Evolutionary conservation across 2,113 vertebrate species (phyloP).

Genomic region (Lutjanus erythropterus): DNA sequence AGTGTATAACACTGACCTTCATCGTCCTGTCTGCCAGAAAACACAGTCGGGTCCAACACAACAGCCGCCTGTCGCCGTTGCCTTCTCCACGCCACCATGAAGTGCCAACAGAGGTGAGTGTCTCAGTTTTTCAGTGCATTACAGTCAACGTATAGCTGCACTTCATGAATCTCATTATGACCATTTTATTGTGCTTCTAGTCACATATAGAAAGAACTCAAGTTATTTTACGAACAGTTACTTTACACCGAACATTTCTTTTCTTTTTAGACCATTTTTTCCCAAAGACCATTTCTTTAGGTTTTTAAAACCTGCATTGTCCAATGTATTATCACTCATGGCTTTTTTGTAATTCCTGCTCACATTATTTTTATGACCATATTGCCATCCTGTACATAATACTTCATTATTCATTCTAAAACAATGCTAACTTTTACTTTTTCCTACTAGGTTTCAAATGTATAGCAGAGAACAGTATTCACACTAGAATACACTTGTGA

Average conservation of each 20-base stretch:
- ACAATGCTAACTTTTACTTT: not conserved
- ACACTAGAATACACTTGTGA: no score
- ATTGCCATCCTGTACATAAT: not conserved
- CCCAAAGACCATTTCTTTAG: not conserved
- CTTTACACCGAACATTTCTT: not conserved
- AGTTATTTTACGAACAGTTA: not conserved
- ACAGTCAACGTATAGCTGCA: not conserved
- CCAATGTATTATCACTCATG: not conserved
- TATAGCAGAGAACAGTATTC: no score
- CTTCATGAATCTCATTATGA: not conserved
- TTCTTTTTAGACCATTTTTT: no score
- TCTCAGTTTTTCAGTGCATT: not conserved
- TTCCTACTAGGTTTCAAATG: not conserved
- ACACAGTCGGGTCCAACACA: conserved; percentile 95
- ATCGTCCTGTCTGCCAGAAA: conserved; percentile 86
- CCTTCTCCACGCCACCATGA: conserved; percentile 88
- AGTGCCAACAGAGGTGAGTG: conserved; percentile 95
- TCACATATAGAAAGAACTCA: not conserved
- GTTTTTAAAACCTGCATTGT: not conserved
- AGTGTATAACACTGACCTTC: conserved; percentile 51
- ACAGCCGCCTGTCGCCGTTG: conserved; percentile 88
- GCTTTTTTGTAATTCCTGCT: no score
- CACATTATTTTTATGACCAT: not conserved
- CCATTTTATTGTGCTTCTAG: not conserved
- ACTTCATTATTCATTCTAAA: not conserved